These are phyloP conservation scores for Notodonta dromedarius DNA, from an alignment of 2,888 invertebrate genomes.

Conservation along the genomic window DNA sequence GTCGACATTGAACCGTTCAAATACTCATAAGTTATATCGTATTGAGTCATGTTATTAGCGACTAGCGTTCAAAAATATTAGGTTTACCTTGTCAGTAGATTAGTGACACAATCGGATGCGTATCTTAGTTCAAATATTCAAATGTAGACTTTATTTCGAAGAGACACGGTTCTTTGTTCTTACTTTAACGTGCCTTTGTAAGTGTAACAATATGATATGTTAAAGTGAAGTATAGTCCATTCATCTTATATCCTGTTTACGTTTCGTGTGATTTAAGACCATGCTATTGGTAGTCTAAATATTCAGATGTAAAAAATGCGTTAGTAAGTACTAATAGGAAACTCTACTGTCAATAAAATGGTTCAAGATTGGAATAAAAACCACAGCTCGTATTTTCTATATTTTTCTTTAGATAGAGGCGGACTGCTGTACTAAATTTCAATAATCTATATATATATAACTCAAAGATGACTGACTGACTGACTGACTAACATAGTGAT, in stretches of 20 bases:
- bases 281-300: not conserved
- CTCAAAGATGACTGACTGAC: too few species aligned
- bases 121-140: slow-evolving; percentile 10
- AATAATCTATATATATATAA: too few species aligned
- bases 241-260: slow-evolving; percentile 1
- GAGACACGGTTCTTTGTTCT: slow-evolving; percentile 13
- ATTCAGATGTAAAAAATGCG: not conserved
- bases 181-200: not conserved
- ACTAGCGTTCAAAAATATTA: slow-evolving; percentile 12
- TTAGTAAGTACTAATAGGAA: not conserved
- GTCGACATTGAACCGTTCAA: not conserved
- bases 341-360: not conserved
- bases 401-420: too few species aligned
- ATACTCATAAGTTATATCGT: not conserved
- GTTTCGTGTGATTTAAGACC: not conserved
- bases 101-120: slow-evolving; percentile 26
- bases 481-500: too few species aligned
- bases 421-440: too few species aligned
- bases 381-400: too few species aligned
- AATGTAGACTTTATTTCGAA: slow-evolving; percentile 9
- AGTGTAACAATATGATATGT: not conserved
- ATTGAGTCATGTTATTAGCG: slow-evolving; percentile 25
- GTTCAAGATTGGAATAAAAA: too few species aligned
- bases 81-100: slow-evolving; percentile 34
- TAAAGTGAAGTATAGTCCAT: not conserved